Base-by-base conservation (phyloP, 2,113 vertebrate genomes). In the Meles meles region DNA sequence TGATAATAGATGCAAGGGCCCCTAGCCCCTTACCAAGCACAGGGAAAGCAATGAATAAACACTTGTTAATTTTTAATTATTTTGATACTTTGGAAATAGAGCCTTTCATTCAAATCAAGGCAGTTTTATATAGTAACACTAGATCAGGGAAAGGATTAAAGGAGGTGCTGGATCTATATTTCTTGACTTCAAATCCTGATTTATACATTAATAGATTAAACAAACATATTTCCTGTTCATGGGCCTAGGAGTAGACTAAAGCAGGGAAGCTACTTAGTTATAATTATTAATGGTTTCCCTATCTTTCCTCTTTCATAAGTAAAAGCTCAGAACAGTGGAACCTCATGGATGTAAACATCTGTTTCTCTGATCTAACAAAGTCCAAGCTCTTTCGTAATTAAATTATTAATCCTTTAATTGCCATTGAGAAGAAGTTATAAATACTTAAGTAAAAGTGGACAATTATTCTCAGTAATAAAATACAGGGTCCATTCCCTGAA, bases 131-230 rank as follows among this genome's bases (percentile, higher is more conserved):
- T 12, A 31, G 12, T 89, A 69, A 96, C 27, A 81, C 44, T 71
- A 95, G 65, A 83, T 88, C 94, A 88, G 57, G 34, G 10, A 96
- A 93, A 91, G 13, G 23, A 97, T 94, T 76, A 94, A 88, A 92
- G 47, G 71, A 97, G n/a, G 84, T 71, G 18, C 39, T 44, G 34
- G 5, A 82, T 52, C n/a, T 93, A 42, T 67, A 86, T 85, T 82
- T 93, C 34, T 82, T 84, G 49, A 88, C 71, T 88, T 97, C 37
- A 87, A 65, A 90, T 88, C 37, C 65, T 95, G 63, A 93, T 92
- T 97, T 89, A 88, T 4, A 91, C 65, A 85, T 93, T 82, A 96
- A 92, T 83, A 95, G 29, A 83, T 76, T 69, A 96, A 95, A 88
- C 44, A 88, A 89, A 90, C 5, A 34, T 85, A 90, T 84, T 92